Base-by-base conservation (phyloP, 2,797 vertebrate genomes). In the Macrochelys suwanniensis region DNA sequence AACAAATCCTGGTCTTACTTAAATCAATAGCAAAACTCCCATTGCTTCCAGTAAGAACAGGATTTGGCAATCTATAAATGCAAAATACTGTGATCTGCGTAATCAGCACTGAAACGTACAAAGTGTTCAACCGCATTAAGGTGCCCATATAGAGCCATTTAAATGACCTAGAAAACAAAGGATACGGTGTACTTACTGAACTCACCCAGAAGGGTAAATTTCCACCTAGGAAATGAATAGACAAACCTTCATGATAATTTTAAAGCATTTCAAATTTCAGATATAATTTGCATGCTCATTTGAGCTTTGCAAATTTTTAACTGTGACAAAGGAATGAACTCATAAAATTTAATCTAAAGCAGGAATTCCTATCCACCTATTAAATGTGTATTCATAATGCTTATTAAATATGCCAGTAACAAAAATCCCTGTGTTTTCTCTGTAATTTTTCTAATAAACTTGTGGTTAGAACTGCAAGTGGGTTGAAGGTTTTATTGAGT, bases 341-440 rank as follows among this genome's bases (percentile, higher is more conserved):
- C 26, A 13, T 16, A 54, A 88, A 89, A 37, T 13, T 3, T 3
- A 42, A 68, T 88, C 61, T 89, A 28, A 26, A 79, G 11, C 6
- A 12, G 45, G 65, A 89, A 31, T 7, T 56, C 26, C 87, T 50
- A 53, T 17, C 3, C 8, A 23, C 19, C 23, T 54, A 76, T 79
- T 84, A 84, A 89, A 71, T 4, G 2, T 59, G 54, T 12, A 65
- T 80, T 33, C 8, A 1, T 50, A 78, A 82, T 2, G 7, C 9
- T 3, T 0, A 51, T 42, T 45, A 42, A 85, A 5, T 3, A 21
- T 5, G 0, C 28, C 42, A 11, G 53, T 37, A 51, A 54, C 53
- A 54, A 33, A 76, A 57, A 51, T 28, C 85, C 61, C 54, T 12
- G 33, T 25, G 47, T 74, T n/a, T 56, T n/a, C 53, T 56, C 80